Evolutionary conservation across 2,888 invertebrate genomes (phyloP).

Genomic region (Ptychoptera contaminata): DNA sequence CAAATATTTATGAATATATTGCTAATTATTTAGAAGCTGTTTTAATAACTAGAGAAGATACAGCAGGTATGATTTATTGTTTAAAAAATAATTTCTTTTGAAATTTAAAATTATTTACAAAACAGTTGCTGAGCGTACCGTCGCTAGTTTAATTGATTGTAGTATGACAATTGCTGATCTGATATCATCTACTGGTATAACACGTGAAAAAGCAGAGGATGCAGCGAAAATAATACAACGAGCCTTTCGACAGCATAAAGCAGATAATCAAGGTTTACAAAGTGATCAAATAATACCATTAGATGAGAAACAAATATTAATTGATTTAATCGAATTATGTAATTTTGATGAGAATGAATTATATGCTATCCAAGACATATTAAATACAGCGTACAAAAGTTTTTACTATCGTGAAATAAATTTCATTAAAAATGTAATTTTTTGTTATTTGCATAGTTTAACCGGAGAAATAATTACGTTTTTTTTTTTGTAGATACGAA

Average conservation of each 20-base stretch:
- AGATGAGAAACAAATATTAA: background rate
- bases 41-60: conserved; percentile 38
- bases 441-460: background rate
- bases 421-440: background rate
- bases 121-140: background rate
- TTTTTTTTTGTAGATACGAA: background rate
- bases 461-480: background rate
- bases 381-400: conserved; percentile 2
- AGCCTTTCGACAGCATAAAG: background rate
- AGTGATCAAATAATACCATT: background rate
- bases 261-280: background rate
- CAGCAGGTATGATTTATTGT: background rate
- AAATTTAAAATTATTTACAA: no score
- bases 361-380: background rate
- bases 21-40: conserved; percentile 44
- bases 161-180: conserved; percentile 1
- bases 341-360: background rate
- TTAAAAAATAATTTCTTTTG: background rate
- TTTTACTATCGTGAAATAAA: conserved; percentile 1
- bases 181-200: background rate
- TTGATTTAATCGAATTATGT: background rate
- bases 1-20: conserved; percentile 40
- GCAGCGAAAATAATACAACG: background rate
- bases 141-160: conserved; percentile 2
- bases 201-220: background rate